Percentiles rank a stretch among this genome's conserved stretches.
Evolutionary conservation across 1,140 invertebrate genomes (phyloP).

Genomic region (Ylistrum balloti): DNA sequence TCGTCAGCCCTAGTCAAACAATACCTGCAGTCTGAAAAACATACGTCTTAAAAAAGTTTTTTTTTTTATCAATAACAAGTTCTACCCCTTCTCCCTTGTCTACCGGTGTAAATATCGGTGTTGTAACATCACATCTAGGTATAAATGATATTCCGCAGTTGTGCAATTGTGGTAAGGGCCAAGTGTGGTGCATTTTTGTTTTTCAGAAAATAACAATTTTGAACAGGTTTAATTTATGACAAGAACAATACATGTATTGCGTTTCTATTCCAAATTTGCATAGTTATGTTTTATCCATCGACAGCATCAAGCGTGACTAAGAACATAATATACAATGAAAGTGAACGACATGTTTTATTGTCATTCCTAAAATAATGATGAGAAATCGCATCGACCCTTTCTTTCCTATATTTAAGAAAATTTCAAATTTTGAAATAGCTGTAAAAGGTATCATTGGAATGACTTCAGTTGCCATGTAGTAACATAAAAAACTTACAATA

Average conservation of each 20-base stretch:
- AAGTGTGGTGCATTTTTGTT: no score
- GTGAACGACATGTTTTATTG: neutral
- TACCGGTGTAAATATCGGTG: no score
- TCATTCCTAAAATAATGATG: neutral
- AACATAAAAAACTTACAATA: neutral
- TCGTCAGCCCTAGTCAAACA: no score
- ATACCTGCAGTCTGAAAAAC: no score
- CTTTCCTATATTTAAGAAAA: neutral
- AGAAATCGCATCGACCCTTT: neutral
- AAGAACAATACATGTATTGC: neutral
- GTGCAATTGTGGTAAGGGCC: no score
- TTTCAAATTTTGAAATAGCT: neutral
- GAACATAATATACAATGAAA: neutral
- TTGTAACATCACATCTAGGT: no score
- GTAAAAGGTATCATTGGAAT: neutral
- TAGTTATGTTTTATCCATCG: no score
- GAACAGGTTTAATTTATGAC: neutral
- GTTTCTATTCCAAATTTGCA: neutral
- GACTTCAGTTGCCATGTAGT: neutral
- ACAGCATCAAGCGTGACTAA: conserved; percentile 9
- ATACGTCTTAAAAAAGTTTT: no score
- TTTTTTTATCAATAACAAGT: no score
- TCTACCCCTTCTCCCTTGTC: no score
- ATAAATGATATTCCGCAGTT: no score
- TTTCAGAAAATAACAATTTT: neutral